These are phyloP conservation scores for Drosophila kurseongensis DNA, from an alignment of 1,140 invertebrate genomes.

Conservation along the genomic window DNA sequence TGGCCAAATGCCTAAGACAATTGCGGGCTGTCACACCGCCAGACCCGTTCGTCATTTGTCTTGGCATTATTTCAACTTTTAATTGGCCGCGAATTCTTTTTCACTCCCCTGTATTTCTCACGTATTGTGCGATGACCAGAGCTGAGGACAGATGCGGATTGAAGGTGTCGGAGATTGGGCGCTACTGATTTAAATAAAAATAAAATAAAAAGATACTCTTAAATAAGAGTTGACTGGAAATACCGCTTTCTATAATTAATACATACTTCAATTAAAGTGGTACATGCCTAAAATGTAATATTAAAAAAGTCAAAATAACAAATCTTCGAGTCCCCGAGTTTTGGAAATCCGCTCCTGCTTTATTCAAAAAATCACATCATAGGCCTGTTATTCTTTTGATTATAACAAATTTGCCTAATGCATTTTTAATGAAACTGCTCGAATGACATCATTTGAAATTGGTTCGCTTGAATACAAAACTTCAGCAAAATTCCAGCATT, in stretches of 20 bases:
- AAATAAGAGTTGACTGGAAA: no score
- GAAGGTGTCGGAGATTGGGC: not conserved
- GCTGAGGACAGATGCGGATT: conserved; percentile 8
- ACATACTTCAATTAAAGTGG: no score
- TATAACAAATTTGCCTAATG: conserved; percentile 61
- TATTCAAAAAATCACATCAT: conserved; percentile 27
- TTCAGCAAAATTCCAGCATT: conserved; percentile 9
- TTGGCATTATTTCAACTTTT: conserved; percentile 63
- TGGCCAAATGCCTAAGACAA: conserved; percentile 38
- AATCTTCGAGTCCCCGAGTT: no score
- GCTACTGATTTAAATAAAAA: not conserved
- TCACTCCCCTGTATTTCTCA: conserved; percentile 47
- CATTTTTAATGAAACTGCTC: conserved; percentile 64
- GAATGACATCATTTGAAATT: conserved; percentile 40
- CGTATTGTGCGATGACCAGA: conserved; percentile 40
- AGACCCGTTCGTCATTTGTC: conserved; percentile 65
- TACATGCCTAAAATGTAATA: no score
- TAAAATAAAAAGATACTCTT: no score
- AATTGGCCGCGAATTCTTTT: conserved; percentile 61
- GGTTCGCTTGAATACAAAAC: conserved; percentile 3
- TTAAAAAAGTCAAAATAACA: no score
- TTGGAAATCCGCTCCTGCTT: not conserved
- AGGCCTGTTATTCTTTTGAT: conserved; percentile 62
- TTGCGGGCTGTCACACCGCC: conserved; percentile 53
- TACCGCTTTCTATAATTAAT: no score